Base-by-base conservation (phyloP, 1,140 invertebrate genomes). In the Brachionus plicatilis region DNA sequence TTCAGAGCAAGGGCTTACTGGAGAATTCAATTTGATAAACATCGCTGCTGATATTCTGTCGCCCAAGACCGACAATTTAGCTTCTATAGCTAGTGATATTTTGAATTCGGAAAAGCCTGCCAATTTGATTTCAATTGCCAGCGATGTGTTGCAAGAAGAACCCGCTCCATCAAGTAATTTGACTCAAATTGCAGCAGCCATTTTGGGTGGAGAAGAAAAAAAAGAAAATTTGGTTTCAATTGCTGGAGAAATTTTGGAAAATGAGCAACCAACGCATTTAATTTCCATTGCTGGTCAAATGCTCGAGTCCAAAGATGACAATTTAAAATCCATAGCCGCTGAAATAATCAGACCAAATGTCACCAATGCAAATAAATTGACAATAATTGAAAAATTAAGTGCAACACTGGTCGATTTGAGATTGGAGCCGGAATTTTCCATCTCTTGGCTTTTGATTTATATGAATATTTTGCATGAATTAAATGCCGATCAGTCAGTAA, bases 361-460 rank as follows among this genome's bases (percentile, higher is more conserved):
- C 7, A 82, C 3, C 60, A 33, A 82, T 65, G 12, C 60, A 24
- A 56, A 65, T 27, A 82, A 65, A 68, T 45, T 82, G 12, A 8
- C 8, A 41, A 37, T 82, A 11, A 82, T 82, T 27, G 43, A 43
- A 12, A 29, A 41, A 45, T 24, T 82, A 11, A 82, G 27, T 65
- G n/a, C 9, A 0, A 82, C n/a, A 45, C 43, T 82, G 53, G n/a
- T 33, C n/a, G 79, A 82, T 37, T 27, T 65, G 60, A 82, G 41
- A 45, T 14, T 82, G 9, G 79, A 82, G 14, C 79, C 79, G 17
- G n/a, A 82, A 47, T 82, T 82, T 82, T 82, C 79, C 1, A 82
- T 82, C 9, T 60, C 53, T 8, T 82, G 79, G 79, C 53, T 82
- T 17, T 68, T 82, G 53, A 65, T 43, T 37, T 82, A 82, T 12